Base-by-base conservation (phyloP, 2,888 invertebrate species). In the Anoncus sp. region DNA sequence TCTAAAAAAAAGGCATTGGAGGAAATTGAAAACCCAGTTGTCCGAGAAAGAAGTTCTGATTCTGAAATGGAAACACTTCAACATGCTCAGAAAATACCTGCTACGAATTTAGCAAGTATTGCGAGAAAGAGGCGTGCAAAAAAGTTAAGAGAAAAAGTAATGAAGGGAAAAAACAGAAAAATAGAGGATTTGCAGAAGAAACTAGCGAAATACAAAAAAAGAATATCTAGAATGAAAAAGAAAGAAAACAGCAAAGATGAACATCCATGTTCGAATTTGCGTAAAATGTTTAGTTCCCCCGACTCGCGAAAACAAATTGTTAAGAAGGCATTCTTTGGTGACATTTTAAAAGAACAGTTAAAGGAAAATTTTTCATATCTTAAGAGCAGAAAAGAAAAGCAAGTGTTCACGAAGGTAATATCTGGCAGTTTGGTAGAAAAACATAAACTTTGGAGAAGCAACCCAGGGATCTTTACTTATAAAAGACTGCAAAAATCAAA, bases 311-410 rank as follows among this genome's bases (percentile, higher is more conserved):
- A 55, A 55, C 16, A 55, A 55, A 18, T 55, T 27, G 20, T 55
- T 35, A 55, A 55, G 18, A 55, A 24, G 35, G 24, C 66, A 38
- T 31, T 35, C n/a, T 66, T 66, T 49, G 49, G 66, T 38, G 38
- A 66, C 14, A 47, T 51, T 10, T 51, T 66, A 10, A 66, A 66
- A 45, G 31, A 66, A 51, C 66, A 53, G 35, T 49, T 66, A 9
- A 66, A 51, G n/a, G 35, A 66, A 49, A 66, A 66, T 49, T 66
- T 14, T 49, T 49, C 53, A 18, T 20, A 27, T 38, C n/a, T 51
- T 27, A 31, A 35, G 35, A 49, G 38, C 53, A 31, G 14, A 14
- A 51, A 55, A 55, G 43, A 67, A 38, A 67, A 67, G 35, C n/a
- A 67, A 55, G 24, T 55, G 38, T 55, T 67, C 18, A 38, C 16